phyloP scores from a whole-genome alignment of 2,113 vertebrate species.

The Orycteropus afer region DNA sequence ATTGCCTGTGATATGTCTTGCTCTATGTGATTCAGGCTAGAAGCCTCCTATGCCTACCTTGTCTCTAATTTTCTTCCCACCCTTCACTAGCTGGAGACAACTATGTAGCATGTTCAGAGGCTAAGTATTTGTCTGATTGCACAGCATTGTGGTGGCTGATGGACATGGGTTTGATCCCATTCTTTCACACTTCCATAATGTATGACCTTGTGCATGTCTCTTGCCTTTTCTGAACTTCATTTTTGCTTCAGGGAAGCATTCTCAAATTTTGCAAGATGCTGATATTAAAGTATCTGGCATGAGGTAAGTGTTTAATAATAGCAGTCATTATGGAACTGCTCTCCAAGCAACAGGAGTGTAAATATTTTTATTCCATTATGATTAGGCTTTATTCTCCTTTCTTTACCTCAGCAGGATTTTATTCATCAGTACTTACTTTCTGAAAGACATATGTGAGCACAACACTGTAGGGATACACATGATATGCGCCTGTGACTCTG shows the following conservation, averaged over 20 bases:
- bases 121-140: background rate
- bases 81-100: background rate
- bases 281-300: background rate
- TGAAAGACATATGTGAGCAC: background rate
- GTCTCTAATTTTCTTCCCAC: background rate
- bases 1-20: background rate
- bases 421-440: conserved; percentile 9
- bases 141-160: background rate
- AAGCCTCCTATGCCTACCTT: background rate
- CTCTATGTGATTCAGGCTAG: background rate
- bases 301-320: background rate
- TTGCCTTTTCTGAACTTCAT: background rate
- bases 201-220: background rate
- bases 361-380: conserved; percentile 11
- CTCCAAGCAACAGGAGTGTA: background rate
- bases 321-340: background rate
- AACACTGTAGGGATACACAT: background rate
- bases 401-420: background rate
- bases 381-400: background rate
- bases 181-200: background rate
- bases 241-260: conserved; percentile 31
- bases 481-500: background rate
- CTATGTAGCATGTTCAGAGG: background rate
- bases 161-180: background rate
- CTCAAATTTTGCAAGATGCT: background rate